Evolutionary conservation across 2,888 invertebrate genomes (phyloP).

Genomic region (Caenorhabditis imperialis): DNA sequence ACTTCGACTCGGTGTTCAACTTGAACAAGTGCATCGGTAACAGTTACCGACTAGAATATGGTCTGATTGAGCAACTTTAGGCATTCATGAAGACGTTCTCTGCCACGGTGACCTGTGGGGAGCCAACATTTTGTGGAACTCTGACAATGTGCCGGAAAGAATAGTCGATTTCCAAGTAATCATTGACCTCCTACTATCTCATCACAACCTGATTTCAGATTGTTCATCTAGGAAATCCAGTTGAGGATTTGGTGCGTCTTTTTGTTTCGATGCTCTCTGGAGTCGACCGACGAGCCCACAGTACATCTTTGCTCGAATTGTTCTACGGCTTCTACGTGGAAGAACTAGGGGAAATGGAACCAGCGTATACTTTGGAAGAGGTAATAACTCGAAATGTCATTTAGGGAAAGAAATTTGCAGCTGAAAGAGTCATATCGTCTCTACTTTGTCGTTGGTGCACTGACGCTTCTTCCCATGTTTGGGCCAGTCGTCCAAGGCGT

Average conservation of each 20-base stretch:
- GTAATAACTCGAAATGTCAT: too few relatives aligned
- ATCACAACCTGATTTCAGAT: too few relatives aligned
- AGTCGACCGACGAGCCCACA: conserved; percentile 27
- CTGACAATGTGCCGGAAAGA: conserved; percentile 13
- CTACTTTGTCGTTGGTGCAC: conserved; percentile 33
- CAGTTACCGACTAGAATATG: too few relatives aligned
- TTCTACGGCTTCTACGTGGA: too few relatives aligned
- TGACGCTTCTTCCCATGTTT: too few relatives aligned
- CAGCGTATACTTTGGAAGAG: too few relatives aligned
- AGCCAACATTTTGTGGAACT: conserved; percentile 56
- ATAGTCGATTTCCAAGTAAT: conserved; percentile 23
- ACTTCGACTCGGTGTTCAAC: conserved; percentile 24
- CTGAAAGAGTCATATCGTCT: conserved; percentile 50
- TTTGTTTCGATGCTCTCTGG: conserved; percentile 37
- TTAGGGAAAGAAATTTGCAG: conserved; percentile 20
- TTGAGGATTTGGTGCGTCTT: conserved; percentile 40
- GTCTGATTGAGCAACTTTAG: conserved; percentile 18
- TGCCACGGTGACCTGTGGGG: conserved; percentile 56
- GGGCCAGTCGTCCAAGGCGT: too few relatives aligned
- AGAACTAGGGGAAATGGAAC: too few relatives aligned
- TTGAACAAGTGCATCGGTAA: conserved; percentile 47
- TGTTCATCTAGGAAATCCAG: conserved; percentile 40
- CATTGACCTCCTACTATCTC: conserved; percentile 44
- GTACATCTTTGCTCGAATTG: too few relatives aligned
- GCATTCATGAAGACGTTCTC: conserved; percentile 40